Percentiles rank a stretch among this genome's conserved stretches.
Conservation (phyloP, 2,888 invertebrate genomes). For the Pelosia muscerda region DNA sequence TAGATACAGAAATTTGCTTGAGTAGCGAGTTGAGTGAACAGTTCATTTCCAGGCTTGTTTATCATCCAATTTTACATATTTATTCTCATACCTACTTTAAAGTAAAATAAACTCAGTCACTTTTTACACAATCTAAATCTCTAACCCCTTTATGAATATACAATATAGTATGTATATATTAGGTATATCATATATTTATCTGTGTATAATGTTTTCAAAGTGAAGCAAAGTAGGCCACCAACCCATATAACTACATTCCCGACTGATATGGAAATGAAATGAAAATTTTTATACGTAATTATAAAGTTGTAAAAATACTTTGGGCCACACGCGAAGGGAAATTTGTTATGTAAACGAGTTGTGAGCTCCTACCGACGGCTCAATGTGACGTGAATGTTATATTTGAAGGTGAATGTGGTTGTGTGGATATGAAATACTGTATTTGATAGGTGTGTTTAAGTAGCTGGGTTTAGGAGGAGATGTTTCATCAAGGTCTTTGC, state of each 20-base stretch:
- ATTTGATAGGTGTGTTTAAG: neutral
- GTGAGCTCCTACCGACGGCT: neutral
- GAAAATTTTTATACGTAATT: constrained; percentile 37
- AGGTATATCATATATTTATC: too few relatives aligned
- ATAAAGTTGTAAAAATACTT: constrained; percentile 31
- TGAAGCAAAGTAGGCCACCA: neutral
- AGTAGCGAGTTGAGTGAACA: too few relatives aligned
- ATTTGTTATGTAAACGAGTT: constrained; percentile 11
- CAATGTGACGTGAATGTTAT: neutral
- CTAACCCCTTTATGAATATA: too few relatives aligned
- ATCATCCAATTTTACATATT: too few relatives aligned
- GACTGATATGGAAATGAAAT: constrained; percentile 36
- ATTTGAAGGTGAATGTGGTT: neutral
- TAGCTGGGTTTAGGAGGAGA: neutral
- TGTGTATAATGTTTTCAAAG: neutral
- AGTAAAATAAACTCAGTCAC: too few relatives aligned
- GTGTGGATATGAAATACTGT: neutral
- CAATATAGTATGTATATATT: too few relatives aligned
- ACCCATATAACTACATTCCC: constrained; percentile 48
- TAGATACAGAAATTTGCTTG: too few relatives aligned
- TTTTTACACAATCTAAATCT: too few relatives aligned
- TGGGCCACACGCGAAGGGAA: constrained; percentile 5
- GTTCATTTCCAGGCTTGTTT: too few relatives aligned
- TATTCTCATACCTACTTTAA: too few relatives aligned
- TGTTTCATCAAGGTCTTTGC: neutral